phyloP scores from a whole-genome alignment of 1,140 invertebrate species.

The Drosophila sucinea region DNA sequence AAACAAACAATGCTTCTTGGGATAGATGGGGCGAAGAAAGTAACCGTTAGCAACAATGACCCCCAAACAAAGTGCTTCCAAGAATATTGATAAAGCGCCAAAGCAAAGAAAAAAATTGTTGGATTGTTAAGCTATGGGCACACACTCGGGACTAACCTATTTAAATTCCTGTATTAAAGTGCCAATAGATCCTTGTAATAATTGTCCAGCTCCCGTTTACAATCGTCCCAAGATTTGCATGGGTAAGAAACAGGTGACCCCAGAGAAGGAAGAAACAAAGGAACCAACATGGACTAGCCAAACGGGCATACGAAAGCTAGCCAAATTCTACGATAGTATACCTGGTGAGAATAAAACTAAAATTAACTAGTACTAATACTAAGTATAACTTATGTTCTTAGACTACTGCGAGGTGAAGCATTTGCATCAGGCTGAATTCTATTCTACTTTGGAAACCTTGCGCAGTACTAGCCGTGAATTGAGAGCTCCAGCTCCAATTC shows the following conservation, averaged over 20 bases:
- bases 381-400: conserved; percentile 14
- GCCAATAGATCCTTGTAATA: conserved; percentile 80
- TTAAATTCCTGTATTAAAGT: conserved; percentile 77
- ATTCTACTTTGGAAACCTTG: conserved; percentile 70
- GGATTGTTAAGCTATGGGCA: conserved; percentile 57
- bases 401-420: conserved; percentile 82
- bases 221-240: conserved; percentile 74
- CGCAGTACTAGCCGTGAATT: conserved; percentile 70
- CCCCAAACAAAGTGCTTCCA: conserved; percentile 39
- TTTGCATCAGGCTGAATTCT: conserved; percentile 75
- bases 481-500: conserved; percentile 29
- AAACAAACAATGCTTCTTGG: conserved; percentile 51
- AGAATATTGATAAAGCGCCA: conserved; percentile 74
- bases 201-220: conserved; percentile 78
- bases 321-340: conserved; percentile 82
- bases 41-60: conserved; percentile 64
- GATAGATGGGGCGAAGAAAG: conserved; percentile 6
- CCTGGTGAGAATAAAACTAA: conserved; percentile 51
- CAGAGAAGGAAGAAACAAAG: conserved; percentile 6
- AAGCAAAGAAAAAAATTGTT: conserved; percentile 22
- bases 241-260: conserved; percentile 44
- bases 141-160: conserved; percentile 49
- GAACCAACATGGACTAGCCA: conserved; percentile 51
- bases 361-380: not conserved
- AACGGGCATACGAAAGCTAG: conserved; percentile 68